Conservation (phyloP, 37 sponge, comb jelly and placozoan genomes). For the Amphimedon queenslandica region DNA sequence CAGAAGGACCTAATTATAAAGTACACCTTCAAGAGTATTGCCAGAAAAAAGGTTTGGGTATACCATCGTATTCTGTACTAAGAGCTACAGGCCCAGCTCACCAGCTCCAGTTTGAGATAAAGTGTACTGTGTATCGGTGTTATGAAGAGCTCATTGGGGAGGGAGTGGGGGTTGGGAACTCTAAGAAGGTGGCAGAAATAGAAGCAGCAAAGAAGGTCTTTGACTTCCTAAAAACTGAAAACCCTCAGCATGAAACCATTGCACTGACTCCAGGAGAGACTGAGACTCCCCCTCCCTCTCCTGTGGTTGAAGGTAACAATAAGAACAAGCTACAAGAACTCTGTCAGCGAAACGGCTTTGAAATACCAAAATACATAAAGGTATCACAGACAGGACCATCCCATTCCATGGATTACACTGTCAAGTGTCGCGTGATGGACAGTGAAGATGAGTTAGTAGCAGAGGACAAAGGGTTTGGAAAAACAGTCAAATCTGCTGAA, state of each 20-base stretch:
- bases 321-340: not conserved
- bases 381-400: conserved; percentile 5
- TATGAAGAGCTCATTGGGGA: conserved; percentile 1
- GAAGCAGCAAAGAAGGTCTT: conserved; percentile 29
- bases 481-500: conserved; percentile 36
- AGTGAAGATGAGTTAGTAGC: conserved; percentile 1
- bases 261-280: too few species aligned
- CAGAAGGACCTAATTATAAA: not conserved
- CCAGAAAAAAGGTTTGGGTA: not conserved
- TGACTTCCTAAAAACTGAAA: not conserved
- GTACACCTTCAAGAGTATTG: not conserved
- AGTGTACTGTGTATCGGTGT: not conserved
- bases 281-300: too few species aligned
- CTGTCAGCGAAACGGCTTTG: not conserved
- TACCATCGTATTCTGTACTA: not conserved
- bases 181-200: conserved; percentile 43
- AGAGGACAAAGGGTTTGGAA: conserved; percentile 11
- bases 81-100: conserved; percentile 11
- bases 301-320: too few species aligned
- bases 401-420: conserved; percentile 8
- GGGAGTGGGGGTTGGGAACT: conserved; percentile 7
- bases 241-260: too few species aligned
- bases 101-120: conserved; percentile 4
- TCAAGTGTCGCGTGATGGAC: not conserved
- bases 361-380: not conserved